Percentiles rank a stretch among this genome's conserved stretches.
phyloP scores from a whole-genome alignment of 2,113 vertebrate species.

The Notothenia rossii region DNA sequence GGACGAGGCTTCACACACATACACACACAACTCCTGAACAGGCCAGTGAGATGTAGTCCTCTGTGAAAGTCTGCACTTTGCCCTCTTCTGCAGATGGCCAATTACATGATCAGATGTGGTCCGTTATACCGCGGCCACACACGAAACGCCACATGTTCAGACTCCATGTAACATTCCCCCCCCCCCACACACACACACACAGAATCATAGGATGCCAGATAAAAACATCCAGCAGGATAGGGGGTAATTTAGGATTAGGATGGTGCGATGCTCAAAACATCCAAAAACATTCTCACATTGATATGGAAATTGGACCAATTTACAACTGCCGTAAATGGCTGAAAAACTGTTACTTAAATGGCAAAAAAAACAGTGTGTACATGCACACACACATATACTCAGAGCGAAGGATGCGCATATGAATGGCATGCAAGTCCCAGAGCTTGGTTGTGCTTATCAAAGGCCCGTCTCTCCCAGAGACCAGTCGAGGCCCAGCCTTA shows the following conservation, averaged over 20 bases:
- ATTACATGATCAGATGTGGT: conserved; percentile 65
- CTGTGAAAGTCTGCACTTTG: conserved; percentile 49
- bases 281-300: conserved; percentile 67
- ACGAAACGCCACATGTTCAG: conserved; percentile 29
- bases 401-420: conserved; percentile 71
- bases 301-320: conserved; percentile 73
- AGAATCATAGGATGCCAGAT: conserved; percentile 22
- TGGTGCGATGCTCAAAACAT: conserved; percentile 53
- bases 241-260: conserved; percentile 66
- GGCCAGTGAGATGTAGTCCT: conserved; percentile 18
- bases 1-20: conserved; percentile 6
- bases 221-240: conserved; percentile 46
- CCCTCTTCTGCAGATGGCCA: conserved; percentile 67
- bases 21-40: conserved; percentile 17
- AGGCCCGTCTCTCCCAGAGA: conserved; percentile 70
- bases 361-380: conserved; percentile 48
- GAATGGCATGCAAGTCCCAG: conserved; percentile 65
- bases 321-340: conserved; percentile 48
- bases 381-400: conserved; percentile 24
- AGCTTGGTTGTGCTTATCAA: conserved; percentile 75
- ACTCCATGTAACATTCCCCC: conserved; percentile 36
- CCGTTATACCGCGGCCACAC: conserved; percentile 38
- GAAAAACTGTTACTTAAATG: conserved; percentile 73
- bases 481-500: conserved; percentile 70
- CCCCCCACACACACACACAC: conserved; percentile 24